Percentiles rank a stretch among this genome's conserved stretches.
phyloP scores from a whole-genome alignment of 2,113 vertebrate genomes.

The Gambusia affinis region DNA sequence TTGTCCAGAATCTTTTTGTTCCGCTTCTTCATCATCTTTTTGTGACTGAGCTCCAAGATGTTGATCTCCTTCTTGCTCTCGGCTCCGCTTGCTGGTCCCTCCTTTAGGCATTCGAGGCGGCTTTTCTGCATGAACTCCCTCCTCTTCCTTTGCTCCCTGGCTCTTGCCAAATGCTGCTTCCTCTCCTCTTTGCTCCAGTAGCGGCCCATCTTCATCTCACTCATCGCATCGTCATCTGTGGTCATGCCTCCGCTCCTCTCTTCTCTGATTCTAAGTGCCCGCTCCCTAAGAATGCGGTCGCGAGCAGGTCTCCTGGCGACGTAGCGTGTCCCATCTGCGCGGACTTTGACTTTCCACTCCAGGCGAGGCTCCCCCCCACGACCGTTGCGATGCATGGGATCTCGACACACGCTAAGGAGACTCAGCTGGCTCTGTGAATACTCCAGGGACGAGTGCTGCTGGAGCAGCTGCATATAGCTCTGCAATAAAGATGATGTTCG shows the following conservation, averaged over 20 bases:
- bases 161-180: constrained; percentile 92
- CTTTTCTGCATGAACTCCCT: constrained; percentile 96
- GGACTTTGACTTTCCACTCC: constrained; percentile 97
- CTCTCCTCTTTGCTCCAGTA: constrained; percentile 98
- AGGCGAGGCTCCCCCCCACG: constrained; percentile 84
- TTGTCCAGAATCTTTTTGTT: constrained; percentile 98
- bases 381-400: constrained; percentile 73
- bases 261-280: constrained; percentile 94
- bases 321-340: constrained; percentile 91
- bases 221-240: constrained; percentile 92
- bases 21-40: constrained; percentile 98
- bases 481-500: constrained; percentile 69
- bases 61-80: constrained; percentile 90
- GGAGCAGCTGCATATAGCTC: constrained; percentile 96
- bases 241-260: constrained; percentile 94
- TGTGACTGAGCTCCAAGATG: constrained; percentile 97
- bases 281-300: constrained; percentile 92
- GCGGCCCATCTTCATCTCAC: constrained; percentile 97
- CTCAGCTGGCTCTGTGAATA: constrained; percentile 95
- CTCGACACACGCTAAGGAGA: constrained; percentile 87
- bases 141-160: constrained; percentile 91
- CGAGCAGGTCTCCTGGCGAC: constrained; percentile 92
- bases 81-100: constrained; percentile 82
- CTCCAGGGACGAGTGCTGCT: constrained; percentile 92
- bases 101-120: constrained; percentile 90